A percentile compares a stretch with the other conserved stretches of the same genome.
Evolutionary conservation across 1,140 invertebrate species (phyloP).

Genomic region (Chironomus striatipennis): DNA sequence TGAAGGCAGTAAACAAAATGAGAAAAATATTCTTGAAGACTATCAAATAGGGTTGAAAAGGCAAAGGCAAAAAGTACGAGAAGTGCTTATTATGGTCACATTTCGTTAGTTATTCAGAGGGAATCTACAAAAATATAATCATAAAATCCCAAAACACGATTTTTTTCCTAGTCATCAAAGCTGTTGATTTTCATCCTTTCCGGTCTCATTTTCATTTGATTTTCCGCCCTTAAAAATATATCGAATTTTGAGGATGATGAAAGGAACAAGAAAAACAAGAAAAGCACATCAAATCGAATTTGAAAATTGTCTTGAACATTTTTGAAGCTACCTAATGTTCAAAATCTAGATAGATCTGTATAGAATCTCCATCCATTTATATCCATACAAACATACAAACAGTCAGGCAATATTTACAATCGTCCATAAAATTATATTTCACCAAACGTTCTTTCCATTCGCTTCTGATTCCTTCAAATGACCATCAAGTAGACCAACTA

Average conservation of each 20-base stretch:
- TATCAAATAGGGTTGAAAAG: no score
- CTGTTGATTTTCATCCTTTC: neutral
- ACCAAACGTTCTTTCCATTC: neutral
- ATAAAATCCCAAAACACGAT: neutral
- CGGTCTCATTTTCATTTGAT: neutral
- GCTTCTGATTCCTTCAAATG: no score
- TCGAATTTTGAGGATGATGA: no score
- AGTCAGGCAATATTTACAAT: constrained; percentile 18
- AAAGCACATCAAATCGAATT: neutral
- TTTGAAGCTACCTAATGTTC: no score
- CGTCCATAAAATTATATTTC: constrained; percentile 17
- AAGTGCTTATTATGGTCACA: neutral
- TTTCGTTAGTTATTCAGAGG: neutral
- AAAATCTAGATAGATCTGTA: no score
- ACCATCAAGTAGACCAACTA: neutral
- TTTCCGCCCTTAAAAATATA: no score
- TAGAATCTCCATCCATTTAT: neutral
- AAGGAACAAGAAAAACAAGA: neutral
- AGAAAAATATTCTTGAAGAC: no score
- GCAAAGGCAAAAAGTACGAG: neutral
- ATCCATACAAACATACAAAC: neutral
- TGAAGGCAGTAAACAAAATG: no score
- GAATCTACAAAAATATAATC: constrained; percentile 12
- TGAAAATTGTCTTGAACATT: constrained; percentile 9
- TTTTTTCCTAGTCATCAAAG: no score